Percentiles rank a stretch among this genome's conserved stretches.
Conservation (phyloP, 2,888 invertebrate genomes). For the Conomelus anceps region DNA sequence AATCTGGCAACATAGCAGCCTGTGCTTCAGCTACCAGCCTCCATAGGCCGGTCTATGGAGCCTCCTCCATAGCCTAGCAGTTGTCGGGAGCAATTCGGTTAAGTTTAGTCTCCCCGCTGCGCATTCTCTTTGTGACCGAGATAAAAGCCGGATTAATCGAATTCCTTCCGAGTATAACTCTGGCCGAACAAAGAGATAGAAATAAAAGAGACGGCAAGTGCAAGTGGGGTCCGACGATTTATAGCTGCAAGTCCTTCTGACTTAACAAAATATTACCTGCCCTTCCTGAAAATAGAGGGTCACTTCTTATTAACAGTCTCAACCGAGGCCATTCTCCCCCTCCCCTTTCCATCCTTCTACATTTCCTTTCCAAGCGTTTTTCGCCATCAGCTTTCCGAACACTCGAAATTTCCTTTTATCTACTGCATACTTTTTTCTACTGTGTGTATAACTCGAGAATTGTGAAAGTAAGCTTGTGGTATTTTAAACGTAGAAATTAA, state of each 20-base stretch:
- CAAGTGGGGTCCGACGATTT: not conserved
- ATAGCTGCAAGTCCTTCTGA: not conserved
- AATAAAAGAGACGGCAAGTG: not conserved
- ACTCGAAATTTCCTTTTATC: not conserved
- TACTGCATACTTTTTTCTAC: not conserved
- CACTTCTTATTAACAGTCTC: not conserved
- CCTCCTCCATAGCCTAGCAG: not conserved
- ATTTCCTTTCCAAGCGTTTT: not conserved
- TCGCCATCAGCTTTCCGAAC: not conserved
- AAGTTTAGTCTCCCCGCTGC: not conserved
- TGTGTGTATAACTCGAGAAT: not conserved
- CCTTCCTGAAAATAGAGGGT: not conserved
- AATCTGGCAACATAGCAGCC: too few species aligned
- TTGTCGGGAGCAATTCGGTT: not conserved
- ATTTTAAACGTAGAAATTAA: not conserved
- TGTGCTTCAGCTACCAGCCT: not conserved
- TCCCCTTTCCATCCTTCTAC: too few species aligned
- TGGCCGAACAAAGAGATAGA: conserved; percentile 2
- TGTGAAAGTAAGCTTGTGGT: not conserved
- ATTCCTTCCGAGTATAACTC: conserved; percentile 2
- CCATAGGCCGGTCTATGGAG: too few species aligned
- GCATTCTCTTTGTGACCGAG: conserved; percentile 1
- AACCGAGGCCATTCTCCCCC: not conserved
- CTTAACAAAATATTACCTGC: not conserved
- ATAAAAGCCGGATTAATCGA: conserved; percentile 11